Percentiles rank a stretch among this genome's conserved stretches.
phyloP scores from a whole-genome alignment of 2,797 vertebrate genomes.

The Pipistrellus pygmaeus region DNA sequence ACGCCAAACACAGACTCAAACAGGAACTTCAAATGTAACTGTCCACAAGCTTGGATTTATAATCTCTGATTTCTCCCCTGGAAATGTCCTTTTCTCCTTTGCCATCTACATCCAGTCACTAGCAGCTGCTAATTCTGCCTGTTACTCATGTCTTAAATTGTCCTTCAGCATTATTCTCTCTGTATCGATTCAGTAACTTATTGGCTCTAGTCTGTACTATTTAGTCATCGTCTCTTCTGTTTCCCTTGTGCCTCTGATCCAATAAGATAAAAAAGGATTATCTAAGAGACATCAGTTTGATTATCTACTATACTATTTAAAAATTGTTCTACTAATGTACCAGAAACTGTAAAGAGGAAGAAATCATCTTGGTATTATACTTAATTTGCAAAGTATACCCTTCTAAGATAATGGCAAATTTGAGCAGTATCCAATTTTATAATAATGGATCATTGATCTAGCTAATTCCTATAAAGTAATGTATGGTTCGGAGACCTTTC shows the following conservation, averaged over 20 bases:
- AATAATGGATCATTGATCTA: constrained; percentile 10
- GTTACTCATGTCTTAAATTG: not conserved
- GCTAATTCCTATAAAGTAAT: not conserved
- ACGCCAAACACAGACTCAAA: not conserved
- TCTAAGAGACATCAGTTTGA: not conserved
- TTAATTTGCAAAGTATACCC: constrained; percentile 48
- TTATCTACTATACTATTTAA: not conserved
- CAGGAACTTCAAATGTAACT: not conserved
- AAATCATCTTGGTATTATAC: not conserved
- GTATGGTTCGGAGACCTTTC: not conserved
- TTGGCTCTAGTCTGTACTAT: not conserved
- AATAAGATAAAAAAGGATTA: not conserved
- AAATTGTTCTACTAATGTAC: not conserved
- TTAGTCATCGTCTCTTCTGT: not conserved
- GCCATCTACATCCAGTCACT: not conserved
- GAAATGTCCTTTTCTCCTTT: not conserved
- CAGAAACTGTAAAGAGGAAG: not conserved
- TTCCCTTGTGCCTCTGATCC: not conserved
- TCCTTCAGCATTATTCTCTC: not conserved
- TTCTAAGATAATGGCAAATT: constrained; percentile 25
- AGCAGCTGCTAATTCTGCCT: not conserved
- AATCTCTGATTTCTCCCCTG: not conserved
- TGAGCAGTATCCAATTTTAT: constrained; percentile 9
- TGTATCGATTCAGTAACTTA: not conserved
- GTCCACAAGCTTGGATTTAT: not conserved